Evolutionary conservation across 2,113 vertebrate genomes (phyloP).

Genomic region (Cinclus cinclus): DNA sequence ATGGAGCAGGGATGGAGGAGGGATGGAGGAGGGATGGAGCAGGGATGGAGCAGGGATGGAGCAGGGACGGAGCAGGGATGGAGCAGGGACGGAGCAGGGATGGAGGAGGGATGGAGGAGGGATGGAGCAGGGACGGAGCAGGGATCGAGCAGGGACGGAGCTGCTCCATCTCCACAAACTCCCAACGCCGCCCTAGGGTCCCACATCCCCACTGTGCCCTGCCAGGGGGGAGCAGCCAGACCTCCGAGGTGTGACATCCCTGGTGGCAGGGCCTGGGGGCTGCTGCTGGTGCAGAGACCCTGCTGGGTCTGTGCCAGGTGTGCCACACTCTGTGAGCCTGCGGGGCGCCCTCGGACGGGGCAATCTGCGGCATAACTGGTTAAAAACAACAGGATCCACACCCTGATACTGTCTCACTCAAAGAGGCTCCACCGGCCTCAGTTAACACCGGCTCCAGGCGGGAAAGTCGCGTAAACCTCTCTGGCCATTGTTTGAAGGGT

Average conservation of each 20-base stretch:
- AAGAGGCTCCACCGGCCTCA: constrained; percentile 3
- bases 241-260: background rate
- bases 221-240: background rate
- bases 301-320: constrained; percentile 10
- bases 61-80: fast-evolving
- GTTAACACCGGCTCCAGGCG: constrained; percentile 43
- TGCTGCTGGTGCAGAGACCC: background rate
- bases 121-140: too few relatives aligned
- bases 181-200: background rate
- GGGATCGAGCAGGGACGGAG: fast-evolving
- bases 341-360: background rate
- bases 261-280: fast-evolving
- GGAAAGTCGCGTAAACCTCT: background rate
- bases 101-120: too few relatives aligned
- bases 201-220: background rate
- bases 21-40: too few relatives aligned
- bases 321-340: background rate
- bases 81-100: too few relatives aligned
- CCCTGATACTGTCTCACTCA: background rate
- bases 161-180: background rate
- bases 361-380: constrained; percentile 11
- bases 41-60: too few relatives aligned
- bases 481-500: background rate
- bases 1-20: fast-evolving
- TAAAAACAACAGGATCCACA: background rate